A percentile compares a stretch with the other conserved stretches of the same genome.
Evolutionary conservation across 2,888 invertebrate species (phyloP).

Genomic region (Spatulosminthurus flaviceps): DNA sequence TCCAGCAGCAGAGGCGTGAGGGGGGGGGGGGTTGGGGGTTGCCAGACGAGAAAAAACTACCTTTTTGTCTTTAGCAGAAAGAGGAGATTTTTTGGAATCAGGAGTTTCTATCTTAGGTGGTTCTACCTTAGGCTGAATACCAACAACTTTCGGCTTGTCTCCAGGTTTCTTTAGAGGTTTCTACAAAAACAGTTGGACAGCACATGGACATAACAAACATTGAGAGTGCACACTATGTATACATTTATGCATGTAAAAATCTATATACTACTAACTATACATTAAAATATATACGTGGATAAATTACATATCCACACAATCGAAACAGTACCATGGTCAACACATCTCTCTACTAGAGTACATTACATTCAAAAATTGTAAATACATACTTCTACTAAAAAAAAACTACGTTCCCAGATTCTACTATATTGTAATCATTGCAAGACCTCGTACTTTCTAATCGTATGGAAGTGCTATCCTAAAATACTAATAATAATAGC

Average conservation of each 20-base stretch:
- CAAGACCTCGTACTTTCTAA: no score
- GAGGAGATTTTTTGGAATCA: conserved; percentile 39
- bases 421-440: no score
- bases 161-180: conserved; percentile 39
- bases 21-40: no score
- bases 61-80: conserved; percentile 47
- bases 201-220: conserved; percentile 31
- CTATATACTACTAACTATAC: neutral
- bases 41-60: conserved; percentile 20
- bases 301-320: no score
- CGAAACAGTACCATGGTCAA: conserved; percentile 8
- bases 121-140: conserved; percentile 52
- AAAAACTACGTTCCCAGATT: no score
- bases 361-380: no score
- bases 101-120: conserved; percentile 62
- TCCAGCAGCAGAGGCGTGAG: no score
- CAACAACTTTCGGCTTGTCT: conserved; percentile 47
- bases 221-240: neutral
- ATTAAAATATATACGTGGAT: no score
- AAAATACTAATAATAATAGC: no score
- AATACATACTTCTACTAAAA: no score
- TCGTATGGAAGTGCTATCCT: no score
- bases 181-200: conserved; percentile 22
- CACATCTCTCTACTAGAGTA: no score
- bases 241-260: neutral